Evolutionary conservation across 2,888 invertebrate genomes (phyloP), one percentile per base, ranked within the genome.

Genomic region (Tinea trinotella): DNA sequence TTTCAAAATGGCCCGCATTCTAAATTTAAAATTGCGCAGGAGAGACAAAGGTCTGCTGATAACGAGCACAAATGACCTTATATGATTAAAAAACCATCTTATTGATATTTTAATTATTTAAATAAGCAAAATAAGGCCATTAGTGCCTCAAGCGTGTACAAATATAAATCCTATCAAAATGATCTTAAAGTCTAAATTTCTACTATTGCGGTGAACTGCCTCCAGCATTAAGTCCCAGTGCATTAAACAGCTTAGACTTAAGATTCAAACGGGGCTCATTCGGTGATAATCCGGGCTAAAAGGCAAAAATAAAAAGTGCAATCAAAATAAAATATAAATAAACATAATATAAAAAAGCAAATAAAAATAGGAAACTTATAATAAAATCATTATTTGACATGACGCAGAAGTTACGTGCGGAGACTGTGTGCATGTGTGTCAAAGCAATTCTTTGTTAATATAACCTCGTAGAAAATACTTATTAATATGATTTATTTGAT

Each of bases 191-290:
- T n/a, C 22, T 18, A 50, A 24, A 50, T 50, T 24, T 56, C 81
- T 85, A 83, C 76, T 84, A 81, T 74, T 82, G 83, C 65, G 81
- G 75, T 71, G 78, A 60, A 64, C 62, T 71, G 70, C 70, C 87
- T 69, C 82, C 88, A 64, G 92, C 91, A 87, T 92, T 91, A 85
- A 93, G 91, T 72, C 94, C 93, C 84, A 94, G 89, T 74, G 91
- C 94, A 88, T 92, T 91, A 89, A 94, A 93, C 78, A 94, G 88
- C 90, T 94, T 94, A 83, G 91, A 92, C 89, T 93, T 93, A 76
- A 94, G 88, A 87, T 93, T 92, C 87, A 91, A 90, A 83, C 89
- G 90, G 73, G 89, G 90, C 89, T 88, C 90, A 87, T 82, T 90
- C 88, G 83, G 88, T 88, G 76, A 90, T 86, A 87, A 90, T 84